Conservation (phyloP, 1,140 invertebrate species). For the Bombus vancouverensis region DNA sequence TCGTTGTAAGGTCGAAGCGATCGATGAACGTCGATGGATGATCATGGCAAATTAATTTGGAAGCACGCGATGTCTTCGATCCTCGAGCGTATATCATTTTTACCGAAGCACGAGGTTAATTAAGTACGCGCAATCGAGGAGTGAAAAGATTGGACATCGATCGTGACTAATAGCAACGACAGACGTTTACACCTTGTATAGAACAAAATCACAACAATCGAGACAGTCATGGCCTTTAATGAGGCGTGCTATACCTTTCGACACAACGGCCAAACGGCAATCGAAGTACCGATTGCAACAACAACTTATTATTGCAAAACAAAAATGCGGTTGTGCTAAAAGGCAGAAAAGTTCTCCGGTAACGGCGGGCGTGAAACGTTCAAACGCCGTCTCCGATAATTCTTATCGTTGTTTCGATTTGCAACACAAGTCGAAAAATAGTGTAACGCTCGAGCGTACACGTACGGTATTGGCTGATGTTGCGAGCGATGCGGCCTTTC, state of each 20-base stretch:
- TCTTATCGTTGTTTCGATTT: conserved; percentile 34
- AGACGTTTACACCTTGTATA: conserved; percentile 12
- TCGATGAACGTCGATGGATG: not conserved
- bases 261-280: conserved; percentile 27
- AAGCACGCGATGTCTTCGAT: not conserved
- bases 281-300: conserved; percentile 32
- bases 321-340: conserved; percentile 20
- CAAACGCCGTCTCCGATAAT: conserved; percentile 25
- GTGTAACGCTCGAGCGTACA: not conserved
- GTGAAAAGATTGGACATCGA: conserved; percentile 6
- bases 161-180: conserved; percentile 17
- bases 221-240: conserved; percentile 35
- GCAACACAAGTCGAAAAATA: not conserved
- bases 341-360: conserved; percentile 2
- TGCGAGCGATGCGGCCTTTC: not conserved
- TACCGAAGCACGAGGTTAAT: not conserved
- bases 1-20: not conserved
- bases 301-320: conserved; percentile 45
- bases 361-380: not conserved
- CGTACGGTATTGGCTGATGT: not conserved
- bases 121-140: not conserved
- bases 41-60: not conserved
- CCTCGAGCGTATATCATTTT: not conserved
- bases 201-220: conserved; percentile 41
- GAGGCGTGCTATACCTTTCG: conserved; percentile 34